Evolutionary conservation across 2,888 invertebrate genomes (phyloP).

Genomic region (Escarpia spicata): DNA sequence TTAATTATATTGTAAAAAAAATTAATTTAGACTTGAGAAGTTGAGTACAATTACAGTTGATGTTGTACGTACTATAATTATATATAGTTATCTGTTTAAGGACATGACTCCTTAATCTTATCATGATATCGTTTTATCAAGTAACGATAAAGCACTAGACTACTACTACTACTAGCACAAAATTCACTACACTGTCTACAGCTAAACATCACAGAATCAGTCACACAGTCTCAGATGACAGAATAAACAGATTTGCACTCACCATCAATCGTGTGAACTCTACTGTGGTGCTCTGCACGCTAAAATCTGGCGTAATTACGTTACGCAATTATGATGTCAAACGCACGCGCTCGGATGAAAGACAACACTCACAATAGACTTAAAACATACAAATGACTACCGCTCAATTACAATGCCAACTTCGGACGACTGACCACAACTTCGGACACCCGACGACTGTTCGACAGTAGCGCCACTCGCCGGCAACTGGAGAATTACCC

Average conservation of each 20-base stretch:
- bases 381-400: background rate
- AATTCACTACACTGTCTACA: background rate
- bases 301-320: background rate
- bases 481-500: background rate
- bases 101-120: too few species aligned
- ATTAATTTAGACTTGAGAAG: too few species aligned
- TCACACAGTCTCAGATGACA: background rate
- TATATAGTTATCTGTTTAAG: too few species aligned
- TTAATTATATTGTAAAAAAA: too few species aligned
- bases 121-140: too few species aligned
- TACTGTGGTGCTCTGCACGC: background rate
- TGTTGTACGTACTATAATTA: too few species aligned
- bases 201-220: background rate
- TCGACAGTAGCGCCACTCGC: background rate
- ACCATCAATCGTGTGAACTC: background rate
- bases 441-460: background rate
- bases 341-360: background rate
- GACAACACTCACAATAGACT: background rate
- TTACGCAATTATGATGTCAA: background rate
- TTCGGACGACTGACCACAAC: too few species aligned
- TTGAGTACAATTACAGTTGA: too few species aligned
- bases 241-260: background rate
- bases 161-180: background rate
- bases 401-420: background rate
- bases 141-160: background rate